Evolutionary conservation across 1,140 invertebrate species (phyloP), one percentile per base, ranked within the genome.

Genomic region (Drosophila ohnishii): DNA sequence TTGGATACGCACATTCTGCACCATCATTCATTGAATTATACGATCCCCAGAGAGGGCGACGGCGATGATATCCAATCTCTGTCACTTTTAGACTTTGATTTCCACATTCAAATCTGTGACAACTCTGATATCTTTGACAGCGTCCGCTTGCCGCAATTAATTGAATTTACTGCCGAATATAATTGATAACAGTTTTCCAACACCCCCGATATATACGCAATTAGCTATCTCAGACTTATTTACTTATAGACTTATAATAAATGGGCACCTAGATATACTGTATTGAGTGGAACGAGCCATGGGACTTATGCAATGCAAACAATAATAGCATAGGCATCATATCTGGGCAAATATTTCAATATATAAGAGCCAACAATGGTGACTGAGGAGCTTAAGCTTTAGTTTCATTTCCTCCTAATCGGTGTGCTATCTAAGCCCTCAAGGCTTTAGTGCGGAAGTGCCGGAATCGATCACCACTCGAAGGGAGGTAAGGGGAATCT

Each of bases 121-220:
- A 71, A 70, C 48, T 34, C n/a, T 11, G 64, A 86, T 86, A 85
- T 61, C 82, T 81, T 78, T 78, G 81, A 75, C 78, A 85, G 64
- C 34, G 34, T 58, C 45, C 74, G 61, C 57, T 55, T 56, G 82
- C 70, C 83, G 69, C 69, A 85, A 71, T 78, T 85, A 86, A 85
- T 85, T 75, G 74, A 81, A 63, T 67, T 78, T 75, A 53, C 30
- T 61, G 57, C 59, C 80, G 34, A 65, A 80, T 55, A 53, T 61
- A 39, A 63, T 70, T 86, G 75, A 78, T 86, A 67, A 28, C 65
- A 56, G 11, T 11, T 58, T 70, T 58, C 37, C 61, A 61, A 45
- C 71, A 61, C 40, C 32, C 40, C 65, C 67, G 50, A 70, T 70
- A 56, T 47, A 78, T 80, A 78, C 62, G 73, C 16, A 66, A 78